A percentile compares a stretch with the other conserved stretches of the same genome.
phyloP scores from a whole-genome alignment of 1,140 invertebrate species.

The Pseudomyrmex flavicornis region DNA sequence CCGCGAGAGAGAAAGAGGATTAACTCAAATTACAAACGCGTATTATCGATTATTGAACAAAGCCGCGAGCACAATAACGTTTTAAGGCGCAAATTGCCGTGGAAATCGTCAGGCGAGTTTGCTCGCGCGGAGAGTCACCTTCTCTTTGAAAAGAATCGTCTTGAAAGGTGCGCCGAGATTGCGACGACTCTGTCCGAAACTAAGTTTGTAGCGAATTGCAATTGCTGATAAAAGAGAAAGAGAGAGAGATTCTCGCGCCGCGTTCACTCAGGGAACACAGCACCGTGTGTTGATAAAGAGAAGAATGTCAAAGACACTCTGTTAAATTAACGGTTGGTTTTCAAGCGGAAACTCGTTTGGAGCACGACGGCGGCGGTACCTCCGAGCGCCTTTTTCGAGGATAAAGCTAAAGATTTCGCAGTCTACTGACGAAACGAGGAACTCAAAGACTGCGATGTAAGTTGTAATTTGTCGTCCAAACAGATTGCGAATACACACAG shows the following conservation, averaged over 20 bases:
- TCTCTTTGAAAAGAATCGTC: constrained; percentile 15
- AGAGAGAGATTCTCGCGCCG: not conserved
- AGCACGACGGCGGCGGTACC: constrained; percentile 5
- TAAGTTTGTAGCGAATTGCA: constrained; percentile 49
- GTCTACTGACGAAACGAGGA: constrained; percentile 1
- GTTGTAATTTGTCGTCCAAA: constrained; percentile 30
- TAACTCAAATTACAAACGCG: too few species aligned
- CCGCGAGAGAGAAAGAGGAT: not conserved
- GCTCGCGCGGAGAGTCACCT: too few species aligned
- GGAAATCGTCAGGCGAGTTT: constrained; percentile 8
- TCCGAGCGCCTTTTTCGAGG: constrained; percentile 2
- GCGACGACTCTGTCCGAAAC: constrained; percentile 44
- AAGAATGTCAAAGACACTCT: constrained; percentile 64
- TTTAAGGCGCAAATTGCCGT: not conserved
- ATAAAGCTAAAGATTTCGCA: constrained; percentile 35
- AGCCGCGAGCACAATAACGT: not conserved
- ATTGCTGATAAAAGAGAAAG: not conserved
- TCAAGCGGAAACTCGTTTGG: constrained; percentile 61
- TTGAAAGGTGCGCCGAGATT: constrained; percentile 57
- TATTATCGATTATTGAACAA: too few species aligned
- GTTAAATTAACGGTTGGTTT: constrained; percentile 64
- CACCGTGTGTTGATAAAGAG: constrained; percentile 56
- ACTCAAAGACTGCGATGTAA: constrained; percentile 26
- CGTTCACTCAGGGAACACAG: not conserved
- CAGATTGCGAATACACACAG: not conserved